Evolutionary conservation across 53 echinoderm and acorn worm species (phyloP).

Genomic region (Henricia sp.): DNA sequence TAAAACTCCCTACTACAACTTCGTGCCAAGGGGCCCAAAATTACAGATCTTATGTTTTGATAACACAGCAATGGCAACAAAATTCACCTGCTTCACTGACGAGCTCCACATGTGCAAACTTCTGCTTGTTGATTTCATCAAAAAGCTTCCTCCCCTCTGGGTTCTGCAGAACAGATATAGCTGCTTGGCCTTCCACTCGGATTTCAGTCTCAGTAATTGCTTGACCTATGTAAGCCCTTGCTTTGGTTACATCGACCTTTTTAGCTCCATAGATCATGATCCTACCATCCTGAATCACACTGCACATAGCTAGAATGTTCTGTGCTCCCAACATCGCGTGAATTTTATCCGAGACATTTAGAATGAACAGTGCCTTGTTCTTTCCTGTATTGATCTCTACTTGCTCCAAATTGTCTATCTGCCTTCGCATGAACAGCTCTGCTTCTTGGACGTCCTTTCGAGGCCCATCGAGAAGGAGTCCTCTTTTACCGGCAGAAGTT

Average conservation of each 20-base stretch:
- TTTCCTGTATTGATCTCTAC: not conserved
- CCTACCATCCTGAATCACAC: constrained; percentile 1
- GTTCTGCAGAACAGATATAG: constrained; percentile 10
- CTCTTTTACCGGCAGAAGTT: not conserved
- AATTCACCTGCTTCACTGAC: not conserved
- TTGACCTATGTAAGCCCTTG: constrained; percentile 31
- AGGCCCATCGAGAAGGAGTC: constrained; percentile 32
- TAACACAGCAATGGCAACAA: no score
- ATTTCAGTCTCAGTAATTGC: constrained; percentile 17
- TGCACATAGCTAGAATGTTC: constrained; percentile 34
- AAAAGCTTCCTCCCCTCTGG: constrained; percentile 11
- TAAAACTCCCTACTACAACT: no score
- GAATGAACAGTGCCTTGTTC: constrained; percentile 37
- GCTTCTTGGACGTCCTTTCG: constrained; percentile 27
- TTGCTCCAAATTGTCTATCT: constrained; percentile 4
- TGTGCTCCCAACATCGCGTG: constrained; percentile 39
- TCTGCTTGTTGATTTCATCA: constrained; percentile 34
- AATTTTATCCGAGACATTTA: constrained; percentile 23
- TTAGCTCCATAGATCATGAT: constrained; percentile 7
- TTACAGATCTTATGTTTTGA: no score
- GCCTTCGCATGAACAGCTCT: constrained; percentile 10
- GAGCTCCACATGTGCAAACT: not conserved
- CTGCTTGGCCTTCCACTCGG: not conserved
- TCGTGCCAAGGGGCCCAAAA: no score
- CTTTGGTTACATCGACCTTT: constrained; percentile 1